Percentiles rank a stretch among this genome's conserved stretches.
Evolutionary conservation across 2,797 vertebrate species (phyloP).

Genomic region (Rhinogobio ventralis): DNA sequence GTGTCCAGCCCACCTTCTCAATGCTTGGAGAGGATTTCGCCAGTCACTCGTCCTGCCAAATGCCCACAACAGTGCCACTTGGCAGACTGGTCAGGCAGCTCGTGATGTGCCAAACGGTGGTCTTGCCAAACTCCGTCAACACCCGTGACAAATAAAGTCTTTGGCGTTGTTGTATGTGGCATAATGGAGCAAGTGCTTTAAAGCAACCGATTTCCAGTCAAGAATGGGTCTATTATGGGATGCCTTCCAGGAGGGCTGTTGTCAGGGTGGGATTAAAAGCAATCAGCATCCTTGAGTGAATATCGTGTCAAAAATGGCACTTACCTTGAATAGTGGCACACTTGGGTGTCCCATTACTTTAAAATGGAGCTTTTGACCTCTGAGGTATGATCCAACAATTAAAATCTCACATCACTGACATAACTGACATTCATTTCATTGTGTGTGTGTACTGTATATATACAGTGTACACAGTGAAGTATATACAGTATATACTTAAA

Average conservation of each 20-base stretch:
- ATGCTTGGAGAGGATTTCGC: constrained; percentile 18
- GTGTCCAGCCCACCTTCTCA: constrained; percentile 31
- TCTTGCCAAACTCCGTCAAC: constrained; percentile 49
- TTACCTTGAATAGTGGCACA: constrained; percentile 5
- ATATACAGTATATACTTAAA: no score
- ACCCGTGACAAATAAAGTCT: constrained; percentile 48
- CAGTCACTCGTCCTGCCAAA: constrained; percentile 52
- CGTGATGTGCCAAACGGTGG: constrained; percentile 35
- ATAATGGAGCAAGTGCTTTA: constrained; percentile 37
- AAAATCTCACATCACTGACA: neutral
- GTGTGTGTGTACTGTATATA: no score
- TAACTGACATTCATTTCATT: neutral
- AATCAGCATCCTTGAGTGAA: neutral
- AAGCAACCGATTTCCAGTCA: constrained; percentile 26
- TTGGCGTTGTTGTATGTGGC: constrained; percentile 37
- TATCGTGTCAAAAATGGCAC: neutral
- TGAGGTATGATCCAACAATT: neutral
- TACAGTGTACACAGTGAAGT: no score
- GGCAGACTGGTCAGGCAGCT: constrained; percentile 40
- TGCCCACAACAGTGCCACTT: constrained; percentile 38
- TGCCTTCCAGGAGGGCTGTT: constrained; percentile 29
- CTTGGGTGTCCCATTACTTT: neutral
- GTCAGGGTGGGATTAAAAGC: constrained; percentile 35
- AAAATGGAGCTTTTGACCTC: neutral
- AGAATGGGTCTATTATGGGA: constrained; percentile 27